phyloP scores from a whole-genome alignment of 2,797 vertebrate genomes.

The Cirrhinus mrigala region DNA sequence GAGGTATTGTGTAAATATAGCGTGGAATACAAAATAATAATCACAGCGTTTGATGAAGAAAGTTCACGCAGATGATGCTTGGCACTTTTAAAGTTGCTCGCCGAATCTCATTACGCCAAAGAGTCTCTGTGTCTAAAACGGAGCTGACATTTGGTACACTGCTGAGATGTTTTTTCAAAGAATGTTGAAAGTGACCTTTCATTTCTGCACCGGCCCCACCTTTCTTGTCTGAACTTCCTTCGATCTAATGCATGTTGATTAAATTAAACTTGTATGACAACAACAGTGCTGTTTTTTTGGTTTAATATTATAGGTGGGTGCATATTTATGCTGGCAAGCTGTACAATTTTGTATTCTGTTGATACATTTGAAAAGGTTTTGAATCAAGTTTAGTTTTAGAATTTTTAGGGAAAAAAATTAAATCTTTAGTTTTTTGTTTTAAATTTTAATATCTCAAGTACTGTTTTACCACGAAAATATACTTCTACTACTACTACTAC shows the following conservation, averaged over 20 bases:
- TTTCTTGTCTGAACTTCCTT: constrained; percentile 16
- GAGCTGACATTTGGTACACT: constrained; percentile 25
- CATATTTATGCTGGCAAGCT: background rate
- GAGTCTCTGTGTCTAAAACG: constrained; percentile 51
- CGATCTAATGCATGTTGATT: constrained; percentile 3
- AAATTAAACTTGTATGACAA: background rate
- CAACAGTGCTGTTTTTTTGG: background rate
- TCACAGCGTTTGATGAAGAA: constrained; percentile 57
- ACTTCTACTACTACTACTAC: too few species aligned
- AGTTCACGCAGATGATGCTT: constrained; percentile 60
- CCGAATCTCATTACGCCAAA: constrained; percentile 50
- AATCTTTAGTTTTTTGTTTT: too few species aligned
- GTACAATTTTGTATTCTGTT: background rate
- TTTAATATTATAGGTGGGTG: background rate
- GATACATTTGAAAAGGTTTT: too few species aligned
- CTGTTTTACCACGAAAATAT: too few species aligned
- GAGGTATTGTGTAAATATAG: constrained; percentile 56
- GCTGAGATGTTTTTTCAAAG: constrained; percentile 26
- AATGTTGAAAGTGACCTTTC: constrained; percentile 32
- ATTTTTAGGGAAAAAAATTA: too few species aligned
- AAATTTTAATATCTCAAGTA: too few species aligned
- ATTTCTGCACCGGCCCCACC: background rate
- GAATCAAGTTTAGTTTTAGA: too few species aligned
- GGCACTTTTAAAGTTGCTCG: constrained; percentile 51
- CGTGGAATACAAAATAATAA: constrained; percentile 54